A percentile compares a stretch with the other conserved stretches of the same genome.
Evolutionary conservation across 2,797 vertebrate genomes (phyloP).

Genomic region (Toxotes lorentzi): DNA sequence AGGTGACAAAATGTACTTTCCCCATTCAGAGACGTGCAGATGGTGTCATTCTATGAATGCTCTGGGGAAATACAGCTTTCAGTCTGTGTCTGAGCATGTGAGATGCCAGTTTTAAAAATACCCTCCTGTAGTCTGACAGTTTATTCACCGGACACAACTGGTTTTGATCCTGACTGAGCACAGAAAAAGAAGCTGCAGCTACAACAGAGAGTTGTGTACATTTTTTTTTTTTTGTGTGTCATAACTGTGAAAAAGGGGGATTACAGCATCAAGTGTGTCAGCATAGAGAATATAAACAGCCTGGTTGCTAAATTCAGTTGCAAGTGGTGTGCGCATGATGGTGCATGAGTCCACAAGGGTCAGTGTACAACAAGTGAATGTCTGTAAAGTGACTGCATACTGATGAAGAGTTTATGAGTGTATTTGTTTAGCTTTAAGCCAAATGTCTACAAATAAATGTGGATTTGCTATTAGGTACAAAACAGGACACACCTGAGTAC

Average conservation of each 20-base stretch:
- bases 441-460: constrained; percentile 51
- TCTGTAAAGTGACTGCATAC: constrained; percentile 55
- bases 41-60: constrained; percentile 17
- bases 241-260: constrained; percentile 62
- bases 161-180: constrained; percentile 1
- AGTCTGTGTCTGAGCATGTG: constrained; percentile 1
- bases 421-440: constrained; percentile 68
- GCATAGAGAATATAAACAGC: constrained; percentile 21
- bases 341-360: constrained; percentile 49
- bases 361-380: constrained; percentile 47
- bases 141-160: constrained; percentile 13
- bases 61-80: constrained; percentile 14
- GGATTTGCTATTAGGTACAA: constrained; percentile 60
- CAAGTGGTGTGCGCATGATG: constrained; percentile 46
- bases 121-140: neutral
- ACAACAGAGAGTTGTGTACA: neutral
- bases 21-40: constrained; percentile 4
- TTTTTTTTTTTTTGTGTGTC: constrained; percentile 31
- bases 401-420: constrained; percentile 44
- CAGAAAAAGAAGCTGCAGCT: constrained; percentile 17
- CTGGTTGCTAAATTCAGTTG: constrained; percentile 32
- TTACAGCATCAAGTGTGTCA: constrained; percentile 18
- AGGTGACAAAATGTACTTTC: constrained; percentile 7
- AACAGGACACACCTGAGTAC: constrained; percentile 17
- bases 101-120: constrained; percentile 19